phyloP scores from a whole-genome alignment of 2,797 vertebrate genomes.

The Scleropages formosus region DNA sequence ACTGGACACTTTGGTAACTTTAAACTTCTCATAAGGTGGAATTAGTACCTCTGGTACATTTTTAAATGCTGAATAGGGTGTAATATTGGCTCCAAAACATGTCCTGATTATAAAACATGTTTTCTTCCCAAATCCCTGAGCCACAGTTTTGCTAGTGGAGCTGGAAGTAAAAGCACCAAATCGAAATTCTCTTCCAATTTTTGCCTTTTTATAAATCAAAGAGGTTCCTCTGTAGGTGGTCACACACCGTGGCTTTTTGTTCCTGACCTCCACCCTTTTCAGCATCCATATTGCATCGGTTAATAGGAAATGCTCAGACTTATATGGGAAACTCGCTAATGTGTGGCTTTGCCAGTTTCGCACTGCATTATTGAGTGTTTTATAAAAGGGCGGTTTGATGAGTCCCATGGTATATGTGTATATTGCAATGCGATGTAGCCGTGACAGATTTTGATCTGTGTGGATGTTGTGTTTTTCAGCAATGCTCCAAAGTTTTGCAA shows the following conservation, averaged over 20 bases:
- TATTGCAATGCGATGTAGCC: neutral
- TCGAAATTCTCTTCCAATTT: neutral
- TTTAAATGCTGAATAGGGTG: neutral
- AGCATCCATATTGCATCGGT: neutral
- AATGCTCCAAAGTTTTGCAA: neutral
- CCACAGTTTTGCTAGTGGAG: neutral
- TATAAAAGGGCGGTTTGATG: neutral
- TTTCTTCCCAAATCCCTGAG: neutral
- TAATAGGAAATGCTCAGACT: conserved; percentile 1
- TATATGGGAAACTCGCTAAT: neutral
- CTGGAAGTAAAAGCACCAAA: conserved; percentile 15
- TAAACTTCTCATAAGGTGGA: conserved; percentile 22
- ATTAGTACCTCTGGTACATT: conserved; percentile 14
- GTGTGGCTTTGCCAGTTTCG: neutral
- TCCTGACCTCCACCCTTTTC: neutral
- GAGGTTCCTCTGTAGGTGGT: conserved; percentile 4
- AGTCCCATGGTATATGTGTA: neutral
- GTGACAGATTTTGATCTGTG: neutral
- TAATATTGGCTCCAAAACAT: neutral
- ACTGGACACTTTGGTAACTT: neutral
- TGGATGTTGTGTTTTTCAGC: neutral
- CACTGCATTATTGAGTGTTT: neutral
- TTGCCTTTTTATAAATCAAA: neutral
- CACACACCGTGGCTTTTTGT: neutral
- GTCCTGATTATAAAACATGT: neutral